Percentiles rank a stretch among this genome's conserved stretches.
phyloP scores from a whole-genome alignment of 1,140 invertebrate species.

The Antheraea mylitta region DNA sequence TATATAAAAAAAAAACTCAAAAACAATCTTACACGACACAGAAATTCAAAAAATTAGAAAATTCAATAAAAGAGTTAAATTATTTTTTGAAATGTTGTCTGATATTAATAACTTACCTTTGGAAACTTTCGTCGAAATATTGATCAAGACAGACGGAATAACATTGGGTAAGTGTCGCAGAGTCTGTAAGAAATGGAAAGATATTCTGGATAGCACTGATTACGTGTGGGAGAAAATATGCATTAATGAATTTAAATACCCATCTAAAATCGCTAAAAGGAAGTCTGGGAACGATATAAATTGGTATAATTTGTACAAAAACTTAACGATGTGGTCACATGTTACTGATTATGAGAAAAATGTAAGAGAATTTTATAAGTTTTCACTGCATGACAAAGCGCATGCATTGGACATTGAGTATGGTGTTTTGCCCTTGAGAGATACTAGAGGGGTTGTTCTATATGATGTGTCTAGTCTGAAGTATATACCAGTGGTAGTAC shows the following conservation, averaged over 20 bases:
- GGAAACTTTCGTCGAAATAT: conserved; percentile 61
- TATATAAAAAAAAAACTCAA: not conserved
- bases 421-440: conserved; percentile 53
- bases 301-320: conserved; percentile 64
- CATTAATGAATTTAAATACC: conserved; percentile 46
- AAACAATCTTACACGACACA: not conserved
- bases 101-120: conserved; percentile 50
- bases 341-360: conserved; percentile 39
- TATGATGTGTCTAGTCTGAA: conserved; percentile 56
- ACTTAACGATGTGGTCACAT: conserved; percentile 50
- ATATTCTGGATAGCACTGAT: conserved; percentile 48
- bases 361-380: conserved; percentile 58
- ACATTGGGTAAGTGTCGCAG: conserved; percentile 51
- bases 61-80: not conserved
- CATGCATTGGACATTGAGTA: conserved; percentile 53
- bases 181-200: conserved; percentile 61
- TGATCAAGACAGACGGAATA: conserved; percentile 51
- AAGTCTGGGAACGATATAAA: conserved; percentile 49
- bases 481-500: conserved; percentile 55
- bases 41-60: not conserved
- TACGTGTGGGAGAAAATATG: conserved; percentile 56
- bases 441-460: conserved; percentile 47
- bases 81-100: conserved; percentile 23
- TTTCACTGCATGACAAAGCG: conserved; percentile 46
- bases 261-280: conserved; percentile 55